These are phyloP conservation scores for Sinosuthora webbiana DNA, from an alignment of 2,113 vertebrate genomes.

Conservation along the genomic window DNA sequence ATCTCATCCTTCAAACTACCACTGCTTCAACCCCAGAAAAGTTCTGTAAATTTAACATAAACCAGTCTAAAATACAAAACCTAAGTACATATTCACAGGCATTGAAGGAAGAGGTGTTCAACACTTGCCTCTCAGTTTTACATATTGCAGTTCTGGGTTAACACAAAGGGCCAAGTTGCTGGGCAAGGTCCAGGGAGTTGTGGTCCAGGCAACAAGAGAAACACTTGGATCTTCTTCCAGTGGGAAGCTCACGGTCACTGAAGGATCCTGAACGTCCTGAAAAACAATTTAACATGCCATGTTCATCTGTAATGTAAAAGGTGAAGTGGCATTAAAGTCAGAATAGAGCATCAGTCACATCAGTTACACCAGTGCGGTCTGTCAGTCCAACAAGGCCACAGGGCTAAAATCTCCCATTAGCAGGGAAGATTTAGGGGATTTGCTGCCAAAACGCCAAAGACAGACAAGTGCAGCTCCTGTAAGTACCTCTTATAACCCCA, in stretches of 20 bases:
- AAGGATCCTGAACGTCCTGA: constrained; percentile 97
- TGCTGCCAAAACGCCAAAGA: not conserved
- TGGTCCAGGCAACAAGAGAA: constrained; percentile 94
- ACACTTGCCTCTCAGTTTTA: constrained; percentile 88
- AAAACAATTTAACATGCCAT: not conserved
- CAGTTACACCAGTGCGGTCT: not conserved
- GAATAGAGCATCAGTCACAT: not conserved
- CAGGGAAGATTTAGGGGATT: not conserved
- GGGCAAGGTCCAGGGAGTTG: constrained; percentile 96
- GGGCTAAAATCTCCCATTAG: not conserved
- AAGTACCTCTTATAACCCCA: not conserved
- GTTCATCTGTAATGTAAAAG: not conserved
- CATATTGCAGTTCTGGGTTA: constrained; percentile 87
- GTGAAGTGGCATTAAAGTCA: not conserved
- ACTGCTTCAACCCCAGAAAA: not conserved
- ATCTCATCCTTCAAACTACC: not conserved
- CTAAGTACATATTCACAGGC: not conserved
- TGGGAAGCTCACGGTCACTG: constrained; percentile 90
- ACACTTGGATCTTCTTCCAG: constrained; percentile 82
- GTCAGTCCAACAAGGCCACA: not conserved
- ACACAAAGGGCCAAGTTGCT: constrained; percentile 96
- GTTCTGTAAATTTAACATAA: not conserved
- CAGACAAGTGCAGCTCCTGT: not conserved
- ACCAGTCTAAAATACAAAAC: not conserved
- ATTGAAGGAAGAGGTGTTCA: not conserved